phyloP scores from a whole-genome alignment of 2,797 vertebrate genomes.

The Falco novaeseelandiae region DNA sequence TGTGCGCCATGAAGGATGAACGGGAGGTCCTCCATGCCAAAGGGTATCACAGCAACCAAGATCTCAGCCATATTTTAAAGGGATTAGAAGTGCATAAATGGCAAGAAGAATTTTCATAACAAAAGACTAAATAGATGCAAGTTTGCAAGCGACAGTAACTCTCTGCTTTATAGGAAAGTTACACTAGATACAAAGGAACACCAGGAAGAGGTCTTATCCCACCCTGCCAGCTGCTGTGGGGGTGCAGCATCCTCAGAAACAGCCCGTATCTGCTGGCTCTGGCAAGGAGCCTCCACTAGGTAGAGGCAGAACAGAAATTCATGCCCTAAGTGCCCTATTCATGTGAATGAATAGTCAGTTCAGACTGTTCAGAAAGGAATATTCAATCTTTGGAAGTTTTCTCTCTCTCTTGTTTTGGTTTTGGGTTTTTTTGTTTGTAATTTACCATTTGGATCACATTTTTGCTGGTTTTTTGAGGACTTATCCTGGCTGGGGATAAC shows the following conservation, averaged over 20 bases:
- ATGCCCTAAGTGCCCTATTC: neutral
- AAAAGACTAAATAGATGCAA: neutral
- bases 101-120: conserved; percentile 16
- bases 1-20: fast-evolving
- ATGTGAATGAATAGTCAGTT: neutral
- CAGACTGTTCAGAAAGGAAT: neutral
- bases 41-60: neutral
- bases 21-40: neutral
- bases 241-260: neutral
- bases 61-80: neutral
- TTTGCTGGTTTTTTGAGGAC: neutral
- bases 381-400: neutral
- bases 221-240: neutral
- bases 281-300: neutral
- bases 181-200: neutral
- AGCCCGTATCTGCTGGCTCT: neutral
- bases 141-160: neutral
- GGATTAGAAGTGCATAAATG: neutral
- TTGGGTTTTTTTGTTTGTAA: neutral
- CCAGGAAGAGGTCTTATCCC: neutral
- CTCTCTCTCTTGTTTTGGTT: too few species aligned
- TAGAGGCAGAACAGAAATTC: neutral
- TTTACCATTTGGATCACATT: neutral
- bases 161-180: neutral
- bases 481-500: neutral